Percentiles rank a stretch among this genome's conserved stretches.
These are phyloP conservation scores for Mimachlamys varia DNA, from an alignment of 2,888 invertebrate species.

Conservation along the genomic window DNA sequence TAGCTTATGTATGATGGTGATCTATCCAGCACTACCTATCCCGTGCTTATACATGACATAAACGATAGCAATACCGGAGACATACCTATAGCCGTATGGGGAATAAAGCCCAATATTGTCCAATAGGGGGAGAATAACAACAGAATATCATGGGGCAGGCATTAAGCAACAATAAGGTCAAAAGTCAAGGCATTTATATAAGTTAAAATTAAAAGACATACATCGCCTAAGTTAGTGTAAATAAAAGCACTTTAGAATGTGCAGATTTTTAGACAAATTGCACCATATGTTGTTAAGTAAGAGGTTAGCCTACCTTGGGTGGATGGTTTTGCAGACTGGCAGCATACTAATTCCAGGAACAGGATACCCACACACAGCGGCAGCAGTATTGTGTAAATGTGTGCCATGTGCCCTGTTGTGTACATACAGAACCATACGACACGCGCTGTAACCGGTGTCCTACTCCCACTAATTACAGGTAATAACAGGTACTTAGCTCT, in stretches of 20 bases:
- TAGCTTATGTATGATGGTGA: neutral
- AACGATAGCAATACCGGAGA: neutral
- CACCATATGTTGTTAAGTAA: neutral
- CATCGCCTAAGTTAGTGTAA: too few relatives aligned
- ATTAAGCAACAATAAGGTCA: neutral
- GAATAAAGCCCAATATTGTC: neutral
- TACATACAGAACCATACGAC: constrained; percentile 31
- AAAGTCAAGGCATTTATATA: too few relatives aligned
- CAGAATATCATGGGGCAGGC: neutral
- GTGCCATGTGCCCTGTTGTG: constrained; percentile 31
- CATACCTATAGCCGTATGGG: neutral
- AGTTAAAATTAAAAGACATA: too few relatives aligned
- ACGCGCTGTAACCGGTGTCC: neutral
- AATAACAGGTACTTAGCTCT: neutral
- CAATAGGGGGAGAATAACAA: too few relatives aligned
- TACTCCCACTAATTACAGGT: neutral
- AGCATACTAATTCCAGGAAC: neutral
- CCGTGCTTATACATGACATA: neutral
- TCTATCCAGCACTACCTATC: neutral
- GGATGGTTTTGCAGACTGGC: neutral
- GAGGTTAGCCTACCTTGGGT: neutral
- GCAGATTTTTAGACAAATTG: too few relatives aligned
- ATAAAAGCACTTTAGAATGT: too few relatives aligned
- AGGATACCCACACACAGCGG: neutral
- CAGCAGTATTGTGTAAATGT: neutral